A percentile compares a stretch with the other conserved stretches of the same genome.
Conservation (phyloP, 2,113 vertebrate genomes). For the Microcebus jonahi region DNA sequence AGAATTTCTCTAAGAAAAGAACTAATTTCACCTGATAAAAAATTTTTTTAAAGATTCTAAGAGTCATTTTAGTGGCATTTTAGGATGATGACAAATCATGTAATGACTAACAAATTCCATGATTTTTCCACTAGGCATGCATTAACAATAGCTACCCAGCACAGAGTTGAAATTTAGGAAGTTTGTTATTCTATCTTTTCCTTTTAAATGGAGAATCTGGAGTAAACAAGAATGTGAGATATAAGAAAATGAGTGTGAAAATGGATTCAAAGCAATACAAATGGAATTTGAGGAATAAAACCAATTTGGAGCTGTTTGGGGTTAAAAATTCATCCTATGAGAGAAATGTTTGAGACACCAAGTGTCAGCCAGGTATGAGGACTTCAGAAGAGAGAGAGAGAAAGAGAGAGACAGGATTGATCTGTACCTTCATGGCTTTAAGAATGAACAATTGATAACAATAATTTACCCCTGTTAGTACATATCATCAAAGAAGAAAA, state of each 20-base stretch:
- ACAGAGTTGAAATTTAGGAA: neutral
- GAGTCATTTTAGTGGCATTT: neutral
- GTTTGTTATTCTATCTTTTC: neutral
- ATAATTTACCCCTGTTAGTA: neutral
- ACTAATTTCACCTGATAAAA: conserved; percentile 24
- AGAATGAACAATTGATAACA: neutral
- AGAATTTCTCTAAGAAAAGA: neutral
- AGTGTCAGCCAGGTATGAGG: neutral
- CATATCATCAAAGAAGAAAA: neutral
- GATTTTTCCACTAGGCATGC: neutral
- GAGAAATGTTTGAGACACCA: neutral
- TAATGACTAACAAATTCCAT: neutral
- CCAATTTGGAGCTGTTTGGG: neutral
- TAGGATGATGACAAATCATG: neutral
- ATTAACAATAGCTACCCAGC: neutral
- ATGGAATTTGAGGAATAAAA: neutral
- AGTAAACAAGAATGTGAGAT: neutral
- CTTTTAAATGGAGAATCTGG: neutral
- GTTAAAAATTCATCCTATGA: neutral
- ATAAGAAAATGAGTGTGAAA: neutral
- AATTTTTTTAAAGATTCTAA: neutral
- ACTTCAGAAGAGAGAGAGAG: neutral
- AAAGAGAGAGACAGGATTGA: neutral
- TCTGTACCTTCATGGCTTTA: neutral
- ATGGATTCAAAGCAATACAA: neutral